Evolutionary conservation across 2,888 invertebrate genomes (phyloP).

Genomic region (Cynaeus angustus): DNA sequence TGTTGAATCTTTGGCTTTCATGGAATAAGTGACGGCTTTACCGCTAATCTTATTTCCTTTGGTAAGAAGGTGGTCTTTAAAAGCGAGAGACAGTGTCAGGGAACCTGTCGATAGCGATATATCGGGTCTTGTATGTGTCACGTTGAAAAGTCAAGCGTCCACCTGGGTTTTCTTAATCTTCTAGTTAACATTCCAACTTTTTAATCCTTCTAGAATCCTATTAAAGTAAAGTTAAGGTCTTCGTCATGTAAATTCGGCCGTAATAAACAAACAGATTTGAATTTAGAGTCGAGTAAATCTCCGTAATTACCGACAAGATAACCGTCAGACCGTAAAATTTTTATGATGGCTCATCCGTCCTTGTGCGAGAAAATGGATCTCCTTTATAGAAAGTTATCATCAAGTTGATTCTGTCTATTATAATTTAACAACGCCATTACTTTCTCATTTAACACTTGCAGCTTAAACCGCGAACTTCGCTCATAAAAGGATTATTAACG

Average conservation of each 20-base stretch:
- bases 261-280: slow-evolving; percentile 28
- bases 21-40: slow-evolving; percentile 37
- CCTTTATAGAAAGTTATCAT: slow-evolving; percentile 5
- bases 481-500: slow-evolving; percentile 21
- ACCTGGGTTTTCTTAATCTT: neutral
- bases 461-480: slow-evolving; percentile 21
- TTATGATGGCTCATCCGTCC: slow-evolving; percentile 11
- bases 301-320: slow-evolving; percentile 14
- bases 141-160: neutral
- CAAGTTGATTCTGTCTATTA: slow-evolving; percentile 12
- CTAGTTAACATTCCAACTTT: slow-evolving; percentile 5
- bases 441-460: slow-evolving; percentile 24
- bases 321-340: slow-evolving; percentile 18
- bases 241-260: slow-evolving; percentile 21
- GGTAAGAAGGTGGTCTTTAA: slow-evolving; percentile 22
- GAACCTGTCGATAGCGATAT: slow-evolving; percentile 28
- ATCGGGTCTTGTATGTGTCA: slow-evolving; percentile 15
- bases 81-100: slow-evolving; percentile 18
- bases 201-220: slow-evolving; percentile 4
- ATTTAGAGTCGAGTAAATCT: slow-evolving; percentile 17
- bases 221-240: slow-evolving; percentile 8
- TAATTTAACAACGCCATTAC: slow-evolving; percentile 11
- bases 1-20: slow-evolving; percentile 9
- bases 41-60: slow-evolving; percentile 30
- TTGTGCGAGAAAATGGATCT: slow-evolving; percentile 2